Base-by-base conservation (phyloP, 2,113 vertebrate species). In the Trochalopteron elliotii region DNA sequence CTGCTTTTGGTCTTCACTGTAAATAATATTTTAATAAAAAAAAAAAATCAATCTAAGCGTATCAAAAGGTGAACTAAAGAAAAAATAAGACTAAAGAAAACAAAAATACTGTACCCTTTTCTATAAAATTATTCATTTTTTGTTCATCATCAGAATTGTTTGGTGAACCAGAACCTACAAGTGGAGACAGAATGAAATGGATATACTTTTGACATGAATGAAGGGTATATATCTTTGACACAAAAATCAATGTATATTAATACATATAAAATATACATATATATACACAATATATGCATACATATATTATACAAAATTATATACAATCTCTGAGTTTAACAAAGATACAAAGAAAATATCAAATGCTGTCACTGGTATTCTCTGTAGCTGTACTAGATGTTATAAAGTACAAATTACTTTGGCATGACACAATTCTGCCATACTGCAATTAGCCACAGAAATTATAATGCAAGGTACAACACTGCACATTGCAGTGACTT, bases 1-100 rank as follows among this genome's bases (percentile, higher is more conserved):
- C 99, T 99, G 99, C 99, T 98, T 99, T 99, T 99, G 97, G 94
- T 98, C 98, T 98, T 99, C 99, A 99, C 99, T 99, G 98, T 95
- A 99, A 99, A 99, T 97, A 98, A 98, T 91, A 98, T 97, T 98
- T 98, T 97, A 94, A 98, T 96, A 97, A 96, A 72, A 77, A 96
- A 98, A 94, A 97, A 97, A 95, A 97, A 57, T 98, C 97, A 98
- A 98, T 98, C 97, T 95, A 96, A 85, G 39, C 94, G 93, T 97
- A 97, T 87, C 97, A 97, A 98, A 94, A 93, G 56, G 95, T 83
- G 61, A 97, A 97, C 97, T 96, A 96, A 96, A 97, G 56, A 94
- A 97, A 94, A 88, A 94, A 95, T 45, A 95, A 97, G 69, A 88
- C 92, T 94, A 76, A 93, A 94, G 93, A 97, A 98, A 98, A 97